A percentile compares a stretch with the other conserved stretches of the same genome.
Conservation (phyloP, 2,888 invertebrate genomes). For the Stenotaenia linearis region DNA sequence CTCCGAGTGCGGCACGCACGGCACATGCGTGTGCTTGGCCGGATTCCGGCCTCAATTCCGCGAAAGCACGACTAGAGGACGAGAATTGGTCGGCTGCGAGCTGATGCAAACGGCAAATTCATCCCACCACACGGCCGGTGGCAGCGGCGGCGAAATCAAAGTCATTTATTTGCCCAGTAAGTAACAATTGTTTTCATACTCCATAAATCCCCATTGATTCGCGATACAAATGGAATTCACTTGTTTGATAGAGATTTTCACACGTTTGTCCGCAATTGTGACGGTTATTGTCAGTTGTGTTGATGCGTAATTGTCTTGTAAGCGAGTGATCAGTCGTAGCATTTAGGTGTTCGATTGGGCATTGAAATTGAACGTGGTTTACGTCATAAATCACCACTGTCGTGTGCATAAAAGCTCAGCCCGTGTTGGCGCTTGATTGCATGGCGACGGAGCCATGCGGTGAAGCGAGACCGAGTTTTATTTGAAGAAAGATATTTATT, state of each 20-base stretch:
- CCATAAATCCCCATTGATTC: too few relatives aligned
- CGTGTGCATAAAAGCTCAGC: neutral
- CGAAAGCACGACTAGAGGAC: conserved; percentile 28
- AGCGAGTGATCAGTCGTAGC: too few relatives aligned
- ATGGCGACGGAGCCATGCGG: neutral
- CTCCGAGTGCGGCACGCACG: conserved; percentile 42
- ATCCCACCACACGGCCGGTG: conserved; percentile 34
- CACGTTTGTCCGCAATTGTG: too few relatives aligned
- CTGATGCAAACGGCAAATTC: conserved; percentile 36
- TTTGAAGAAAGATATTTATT: too few relatives aligned
- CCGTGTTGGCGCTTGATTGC: neutral
- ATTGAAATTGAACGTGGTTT: too few relatives aligned
- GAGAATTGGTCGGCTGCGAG: conserved; percentile 34
- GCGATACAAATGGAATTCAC: too few relatives aligned
- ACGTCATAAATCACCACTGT: neutral
- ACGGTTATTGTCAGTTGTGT: too few relatives aligned
- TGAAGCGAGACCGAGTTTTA: neutral
- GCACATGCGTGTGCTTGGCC: conserved; percentile 40
- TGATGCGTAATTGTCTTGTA: too few relatives aligned
- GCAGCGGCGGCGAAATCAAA: conserved; percentile 32
- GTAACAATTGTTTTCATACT: neutral
- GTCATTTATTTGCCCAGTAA: conserved; percentile 37
- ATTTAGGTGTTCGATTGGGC: too few relatives aligned
- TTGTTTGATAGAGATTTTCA: too few relatives aligned
- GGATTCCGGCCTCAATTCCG: conserved; percentile 39